Evolutionary conservation across 2,113 vertebrate species (phyloP), one percentile per base, ranked within the genome.

Genomic region (Barnardius zonarius): DNA sequence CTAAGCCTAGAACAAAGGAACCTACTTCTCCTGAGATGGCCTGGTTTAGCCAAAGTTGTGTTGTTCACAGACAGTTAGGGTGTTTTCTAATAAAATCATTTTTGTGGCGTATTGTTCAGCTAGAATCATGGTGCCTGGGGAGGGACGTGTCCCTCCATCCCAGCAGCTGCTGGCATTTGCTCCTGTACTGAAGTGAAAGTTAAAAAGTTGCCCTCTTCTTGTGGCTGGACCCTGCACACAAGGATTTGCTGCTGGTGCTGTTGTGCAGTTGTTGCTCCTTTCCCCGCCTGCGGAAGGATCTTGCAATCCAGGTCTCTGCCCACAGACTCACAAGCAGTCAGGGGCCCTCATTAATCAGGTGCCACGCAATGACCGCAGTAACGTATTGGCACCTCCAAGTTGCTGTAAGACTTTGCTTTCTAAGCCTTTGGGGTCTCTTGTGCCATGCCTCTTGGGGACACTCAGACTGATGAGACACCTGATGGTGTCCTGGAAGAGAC

Each of bases 301-400:
- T 66, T 55, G 54, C 46, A 51, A 76, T 35, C 62, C 78, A 18
- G 33, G 13, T 86, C 27, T 90, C 86, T 87, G 48, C 70, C 67
- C 52, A 16, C 57, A 35, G 78, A 35, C 61, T 81, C 54, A 30
- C 82, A 88, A 83, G 64, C 61, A 77, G 19, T 19, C 15, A 85
- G 54, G n/a, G 10, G 70, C 46, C 9, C 17, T n/a, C 3, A 0
- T 73, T 90, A 76, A 61, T 85, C 41, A 37, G 17, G 5, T 57
- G 31, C 22, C n/a, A 28, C 3, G 0, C 19, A 20, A 28, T 49
- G 39, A 44, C 0, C 2, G 35, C 57, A 70, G 1, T 41, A 41
- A 41, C 2, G 1, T 63, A 35, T 35, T 0, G 0, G 61, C 75
- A 92, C 88, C 46, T 80, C n/a, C n/a, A 2, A 59, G 44, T 13